A percentile compares a stretch with the other conserved stretches of the same genome.
These are phyloP conservation scores for Lithophane ornitopus DNA, from an alignment of 2,888 invertebrate species.

Conservation along the genomic window DNA sequence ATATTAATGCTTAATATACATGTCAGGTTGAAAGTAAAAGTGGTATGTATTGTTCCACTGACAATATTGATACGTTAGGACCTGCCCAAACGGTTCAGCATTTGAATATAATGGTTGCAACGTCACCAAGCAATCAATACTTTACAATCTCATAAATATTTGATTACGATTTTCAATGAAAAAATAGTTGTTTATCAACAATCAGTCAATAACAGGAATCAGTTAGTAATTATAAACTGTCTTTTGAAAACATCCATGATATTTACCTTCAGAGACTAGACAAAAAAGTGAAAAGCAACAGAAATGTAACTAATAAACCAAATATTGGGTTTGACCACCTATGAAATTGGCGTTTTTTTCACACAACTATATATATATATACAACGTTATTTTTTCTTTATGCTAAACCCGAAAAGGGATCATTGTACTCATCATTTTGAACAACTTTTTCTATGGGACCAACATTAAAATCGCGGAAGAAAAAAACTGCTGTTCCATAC, in stretches of 20 bases:
- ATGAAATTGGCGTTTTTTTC: too few species aligned
- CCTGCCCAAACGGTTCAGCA: slow-evolving; percentile 48
- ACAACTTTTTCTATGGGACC: too few species aligned
- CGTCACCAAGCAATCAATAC: slow-evolving; percentile 23
- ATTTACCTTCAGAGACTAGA: background rate
- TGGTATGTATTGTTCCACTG: slow-evolving; percentile 55
- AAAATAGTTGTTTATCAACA: background rate
- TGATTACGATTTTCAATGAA: background rate
- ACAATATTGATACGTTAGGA: slow-evolving; percentile 55
- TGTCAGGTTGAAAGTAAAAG: slow-evolving; percentile 65
- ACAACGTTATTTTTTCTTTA: too few species aligned
- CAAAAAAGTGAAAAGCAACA: background rate
- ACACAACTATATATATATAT: too few species aligned
- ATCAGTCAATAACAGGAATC: background rate
- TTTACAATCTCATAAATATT: slow-evolving; percentile 33
- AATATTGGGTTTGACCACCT: too few species aligned
- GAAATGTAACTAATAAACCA: background rate
- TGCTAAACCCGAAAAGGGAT: too few species aligned
- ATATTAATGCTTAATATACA: slow-evolving; percentile 52
- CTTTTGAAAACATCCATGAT: background rate
- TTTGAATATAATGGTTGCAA: slow-evolving; percentile 54
- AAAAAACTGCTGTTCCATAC: too few species aligned
- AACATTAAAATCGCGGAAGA: too few species aligned
- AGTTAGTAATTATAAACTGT: background rate
- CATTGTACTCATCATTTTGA: too few species aligned